Evolutionary conservation across 2,113 vertebrate genomes (phyloP).

Genomic region (Hylia prasina): DNA sequence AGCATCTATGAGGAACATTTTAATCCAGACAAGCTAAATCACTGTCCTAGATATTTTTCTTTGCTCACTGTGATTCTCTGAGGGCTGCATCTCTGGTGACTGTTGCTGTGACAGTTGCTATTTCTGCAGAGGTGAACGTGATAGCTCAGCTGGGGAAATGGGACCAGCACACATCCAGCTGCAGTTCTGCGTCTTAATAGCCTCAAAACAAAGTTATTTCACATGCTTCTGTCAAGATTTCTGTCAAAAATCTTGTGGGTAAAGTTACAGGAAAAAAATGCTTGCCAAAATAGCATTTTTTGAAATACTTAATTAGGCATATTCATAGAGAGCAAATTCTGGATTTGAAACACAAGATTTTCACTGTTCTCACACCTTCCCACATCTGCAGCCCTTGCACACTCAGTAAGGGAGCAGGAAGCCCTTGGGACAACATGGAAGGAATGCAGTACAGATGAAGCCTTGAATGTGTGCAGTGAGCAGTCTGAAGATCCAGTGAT

Average conservation of each 20-base stretch:
- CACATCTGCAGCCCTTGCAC: not conserved
- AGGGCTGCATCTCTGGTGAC: not conserved
- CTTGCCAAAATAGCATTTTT: not conserved
- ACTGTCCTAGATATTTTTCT: constrained; percentile 7
- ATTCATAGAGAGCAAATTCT: not conserved
- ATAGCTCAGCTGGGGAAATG: not conserved
- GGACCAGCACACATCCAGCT: not conserved
- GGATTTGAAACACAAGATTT: not conserved
- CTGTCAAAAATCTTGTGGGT: not conserved
- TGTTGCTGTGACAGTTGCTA: constrained; percentile 6
- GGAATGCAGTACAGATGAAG: not conserved
- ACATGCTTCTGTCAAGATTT: not conserved
- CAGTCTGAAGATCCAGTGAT: not conserved
- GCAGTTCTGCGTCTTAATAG: not conserved
- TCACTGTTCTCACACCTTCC: not conserved
- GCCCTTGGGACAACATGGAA: not conserved
- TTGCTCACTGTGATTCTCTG: not conserved
- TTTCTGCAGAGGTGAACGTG: not conserved
- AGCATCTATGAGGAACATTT: not conserved
- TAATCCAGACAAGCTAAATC: constrained; percentile 8
- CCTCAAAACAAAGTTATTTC: not conserved
- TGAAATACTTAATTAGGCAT: not conserved
- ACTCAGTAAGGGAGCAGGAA: not conserved
- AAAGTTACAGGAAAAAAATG: not conserved
- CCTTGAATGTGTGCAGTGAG: not conserved